Conservation (phyloP, 1,140 invertebrate species). For the Zaprionus nigranus region DNA sequence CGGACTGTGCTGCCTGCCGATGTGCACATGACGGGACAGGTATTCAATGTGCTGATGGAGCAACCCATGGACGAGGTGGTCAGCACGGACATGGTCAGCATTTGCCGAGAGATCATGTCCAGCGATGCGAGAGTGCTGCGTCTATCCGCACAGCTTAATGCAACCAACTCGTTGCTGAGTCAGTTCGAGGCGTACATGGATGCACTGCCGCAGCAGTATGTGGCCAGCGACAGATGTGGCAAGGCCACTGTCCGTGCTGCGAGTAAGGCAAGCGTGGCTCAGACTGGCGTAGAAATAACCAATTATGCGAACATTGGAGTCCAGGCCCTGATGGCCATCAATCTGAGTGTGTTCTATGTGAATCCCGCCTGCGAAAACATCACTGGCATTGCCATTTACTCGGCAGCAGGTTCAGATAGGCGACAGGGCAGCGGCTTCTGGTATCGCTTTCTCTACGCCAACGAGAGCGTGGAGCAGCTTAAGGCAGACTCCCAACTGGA, state of each 20-base stretch:
- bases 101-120: slow-evolving; percentile 74
- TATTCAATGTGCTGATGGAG: slow-evolving; percentile 54
- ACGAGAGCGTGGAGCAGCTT: slow-evolving; percentile 50
- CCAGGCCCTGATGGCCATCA: slow-evolving; percentile 55
- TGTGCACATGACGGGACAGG: slow-evolving; percentile 66
- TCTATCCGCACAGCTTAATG: slow-evolving; percentile 64
- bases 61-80: slow-evolving; percentile 57
- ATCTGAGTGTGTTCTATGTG: slow-evolving; percentile 74
- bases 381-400: slow-evolving; percentile 73
- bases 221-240: slow-evolving; percentile 52
- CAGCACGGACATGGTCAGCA: slow-evolving; percentile 58
- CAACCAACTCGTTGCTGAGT: slow-evolving; percentile 65
- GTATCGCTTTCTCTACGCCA: slow-evolving; percentile 68
- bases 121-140: slow-evolving; percentile 56
- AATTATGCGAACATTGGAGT: slow-evolving; percentile 66
- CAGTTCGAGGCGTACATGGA: slow-evolving; percentile 76
- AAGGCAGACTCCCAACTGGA: slow-evolving; percentile 56
- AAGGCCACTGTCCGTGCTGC: slow-evolving; percentile 16
- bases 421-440: slow-evolving; percentile 47
- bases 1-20: slow-evolving; percentile 63
- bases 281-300: slow-evolving; percentile 51
- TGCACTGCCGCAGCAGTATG: slow-evolving; percentile 54
- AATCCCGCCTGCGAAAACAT: slow-evolving; percentile 63
- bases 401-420: slow-evolving; percentile 7
- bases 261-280: slow-evolving; percentile 17